Evolutionary conservation across 2,888 invertebrate genomes (phyloP), one percentile per base, ranked within the genome.

Genomic region (Plagodis dolabraria): DNA sequence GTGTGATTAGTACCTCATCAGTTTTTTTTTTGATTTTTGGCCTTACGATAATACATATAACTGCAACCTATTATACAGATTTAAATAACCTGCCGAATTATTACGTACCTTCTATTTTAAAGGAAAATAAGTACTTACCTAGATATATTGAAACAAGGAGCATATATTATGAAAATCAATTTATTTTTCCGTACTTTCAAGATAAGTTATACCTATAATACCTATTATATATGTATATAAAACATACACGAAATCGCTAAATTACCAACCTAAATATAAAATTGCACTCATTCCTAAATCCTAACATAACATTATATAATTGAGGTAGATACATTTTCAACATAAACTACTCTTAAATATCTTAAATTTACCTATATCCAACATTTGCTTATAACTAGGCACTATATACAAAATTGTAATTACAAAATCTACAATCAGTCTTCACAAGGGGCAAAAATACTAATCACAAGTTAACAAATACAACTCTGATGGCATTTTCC

Each of bases 401-500:
- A 46, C 45, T 33, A 33, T 35, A 22, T 22, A 22, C 22, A 22
- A 22, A 22, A 22, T 22, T 22, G 22, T 22, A 22, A 22, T 1
- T 22, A 22, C 22, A 22, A n/a, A n/a, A 22, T 22, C 22, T 22
- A 22, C 22, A 38, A 48, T 53, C 57, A 53, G 52, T 44, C 47
- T 53, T 53, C 1, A 34, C 34, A 33, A 40, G 5, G 9, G 44
- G 33, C 33, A 7, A 38, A 5, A 33, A 44, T 10, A 22, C 22
- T 4, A 38, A 7, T 9, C 22, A 48, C 8, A 33, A 49, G 35
- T 38, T 42, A 52, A 47, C 52, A 57, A 12, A 58, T 56, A 35
- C 76, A 76, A 33, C 69, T 63, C 9, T 70, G 75, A 5, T 72
- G 76, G 51, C 85, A 86, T 7, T 72, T 63, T 0, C 47, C 65